Evolutionary conservation across 2,797 vertebrate species (phyloP).

Genomic region (Falco naumanni): DNA sequence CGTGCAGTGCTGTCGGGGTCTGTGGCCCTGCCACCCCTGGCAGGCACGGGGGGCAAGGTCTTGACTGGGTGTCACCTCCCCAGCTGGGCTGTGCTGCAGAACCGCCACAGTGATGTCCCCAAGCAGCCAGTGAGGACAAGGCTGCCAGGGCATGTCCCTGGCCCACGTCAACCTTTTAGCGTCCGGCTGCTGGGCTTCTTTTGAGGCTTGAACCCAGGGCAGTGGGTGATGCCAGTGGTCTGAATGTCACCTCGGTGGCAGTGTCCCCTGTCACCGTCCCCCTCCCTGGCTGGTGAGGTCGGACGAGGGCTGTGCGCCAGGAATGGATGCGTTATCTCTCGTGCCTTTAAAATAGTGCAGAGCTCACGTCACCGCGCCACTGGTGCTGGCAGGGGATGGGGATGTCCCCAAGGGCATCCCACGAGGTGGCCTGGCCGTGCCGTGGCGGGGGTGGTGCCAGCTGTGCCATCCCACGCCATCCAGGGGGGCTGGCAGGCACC

Average conservation of each 20-base stretch:
- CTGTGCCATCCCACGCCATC: fast-evolving
- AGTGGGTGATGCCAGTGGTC: neutral
- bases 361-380: fast-evolving
- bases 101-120: fast-evolving
- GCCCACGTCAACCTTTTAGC: fast-evolving
- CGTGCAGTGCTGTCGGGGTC: neutral
- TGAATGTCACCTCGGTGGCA: neutral
- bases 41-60: neutral
- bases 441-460: fast-evolving
- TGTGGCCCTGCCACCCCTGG: neutral
- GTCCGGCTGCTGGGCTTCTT: no score
- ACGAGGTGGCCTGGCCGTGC: neutral
- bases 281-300: neutral
- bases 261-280: neutral
- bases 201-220: neutral
- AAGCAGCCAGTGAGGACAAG: neutral
- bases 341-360: neutral
- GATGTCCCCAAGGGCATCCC: neutral
- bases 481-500: neutral
- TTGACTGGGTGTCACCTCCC: neutral
- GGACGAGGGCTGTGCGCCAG: fast-evolving
- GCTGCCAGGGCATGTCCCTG: neutral
- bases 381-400: neutral
- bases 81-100: neutral
- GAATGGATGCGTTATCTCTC: fast-evolving